These are phyloP conservation scores for Drosophila pseudoananassae DNA, from an alignment of 1,140 invertebrate species.

Conservation along the genomic window DNA sequence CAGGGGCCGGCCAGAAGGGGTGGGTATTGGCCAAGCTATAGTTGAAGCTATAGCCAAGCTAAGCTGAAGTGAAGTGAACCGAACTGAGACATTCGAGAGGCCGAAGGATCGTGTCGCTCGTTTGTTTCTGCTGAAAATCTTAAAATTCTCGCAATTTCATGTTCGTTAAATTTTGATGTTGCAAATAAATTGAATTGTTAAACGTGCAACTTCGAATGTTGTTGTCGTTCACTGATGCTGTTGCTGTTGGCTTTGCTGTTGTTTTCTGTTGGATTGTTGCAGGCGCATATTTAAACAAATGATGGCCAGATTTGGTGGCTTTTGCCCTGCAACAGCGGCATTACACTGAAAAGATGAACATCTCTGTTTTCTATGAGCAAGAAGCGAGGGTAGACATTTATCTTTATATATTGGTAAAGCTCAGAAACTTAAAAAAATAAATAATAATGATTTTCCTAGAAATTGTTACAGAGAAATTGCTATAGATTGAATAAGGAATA, in stretches of 20 bases:
- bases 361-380: conserved; percentile 58
- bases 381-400: conserved; percentile 5
- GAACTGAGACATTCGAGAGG: conserved; percentile 64
- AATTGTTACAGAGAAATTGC: not conserved
- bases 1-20: conserved; percentile 9
- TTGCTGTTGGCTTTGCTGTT: conserved; percentile 24
- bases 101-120: conserved; percentile 83
- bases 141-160: conserved; percentile 84
- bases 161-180: conserved; percentile 84
- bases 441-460: no score
- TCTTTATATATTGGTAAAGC: not conserved
- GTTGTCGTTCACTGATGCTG: conserved; percentile 49
- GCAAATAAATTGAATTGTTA: conserved; percentile 84
- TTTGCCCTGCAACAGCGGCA: conserved; percentile 40
- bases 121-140: conserved; percentile 84
- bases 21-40: conserved; percentile 6
- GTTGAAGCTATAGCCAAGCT: not conserved
- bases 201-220: conserved; percentile 83
- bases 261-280: conserved; percentile 58
- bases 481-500: no score
- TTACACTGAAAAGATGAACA: conserved; percentile 61
- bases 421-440: no score
- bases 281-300: conserved; percentile 84
- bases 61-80: conserved; percentile 33
- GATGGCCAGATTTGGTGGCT: conserved; percentile 81